Percentiles rank a stretch among this genome's conserved stretches.
phyloP scores from a whole-genome alignment of 2,113 vertebrate genomes.

The Struthidea cinerea region DNA sequence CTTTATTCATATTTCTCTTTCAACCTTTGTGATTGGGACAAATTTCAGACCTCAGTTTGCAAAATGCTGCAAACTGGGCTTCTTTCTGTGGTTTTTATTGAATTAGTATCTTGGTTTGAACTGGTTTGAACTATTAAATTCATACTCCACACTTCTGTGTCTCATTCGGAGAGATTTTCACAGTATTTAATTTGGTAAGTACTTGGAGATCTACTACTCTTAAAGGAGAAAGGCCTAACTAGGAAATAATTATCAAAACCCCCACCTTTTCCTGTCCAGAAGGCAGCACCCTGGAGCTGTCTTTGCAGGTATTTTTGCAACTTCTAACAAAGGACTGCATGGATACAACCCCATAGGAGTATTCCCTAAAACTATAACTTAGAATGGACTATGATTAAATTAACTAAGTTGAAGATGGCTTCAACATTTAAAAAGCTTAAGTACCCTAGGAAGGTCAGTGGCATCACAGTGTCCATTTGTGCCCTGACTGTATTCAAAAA shows the following conservation, averaged over 20 bases:
- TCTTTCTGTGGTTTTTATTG: neutral
- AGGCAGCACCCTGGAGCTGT: neutral
- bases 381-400: neutral
- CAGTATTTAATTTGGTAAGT: neutral
- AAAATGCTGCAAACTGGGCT: neutral
- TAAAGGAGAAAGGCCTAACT: neutral
- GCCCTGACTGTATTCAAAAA: neutral
- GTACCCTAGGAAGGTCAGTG: neutral
- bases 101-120: neutral
- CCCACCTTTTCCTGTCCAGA: neutral
- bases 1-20: neutral
- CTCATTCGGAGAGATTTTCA: neutral
- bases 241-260: neutral
- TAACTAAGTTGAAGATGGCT: neutral
- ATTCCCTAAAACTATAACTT: neutral
- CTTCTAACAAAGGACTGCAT: neutral
- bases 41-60: neutral
- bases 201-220: neutral
- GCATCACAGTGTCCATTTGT: neutral
- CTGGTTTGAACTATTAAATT: neutral
- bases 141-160: neutral
- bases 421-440: neutral
- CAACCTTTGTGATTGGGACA: neutral
- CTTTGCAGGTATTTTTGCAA: neutral
- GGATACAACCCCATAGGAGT: neutral